Evolutionary conservation across 2,113 vertebrate species (phyloP).

Genomic region (Gobiocypris rarus): DNA sequence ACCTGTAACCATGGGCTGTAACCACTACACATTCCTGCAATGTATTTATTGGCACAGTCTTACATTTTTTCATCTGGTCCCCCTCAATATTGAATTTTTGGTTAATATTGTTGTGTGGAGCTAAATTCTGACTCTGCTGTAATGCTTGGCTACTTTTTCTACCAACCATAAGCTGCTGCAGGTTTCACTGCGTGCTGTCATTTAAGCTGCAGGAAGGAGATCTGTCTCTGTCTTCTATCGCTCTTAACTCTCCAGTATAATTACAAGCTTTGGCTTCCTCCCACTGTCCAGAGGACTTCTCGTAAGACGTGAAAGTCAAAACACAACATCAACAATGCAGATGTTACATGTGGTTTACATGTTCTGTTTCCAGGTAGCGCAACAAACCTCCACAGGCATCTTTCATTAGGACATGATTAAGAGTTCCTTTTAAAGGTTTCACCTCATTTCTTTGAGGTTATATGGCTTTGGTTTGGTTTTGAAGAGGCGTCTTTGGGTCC

Average conservation of each 20-base stretch:
- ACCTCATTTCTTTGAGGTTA: constrained; percentile 34
- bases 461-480: constrained; percentile 51
- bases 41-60: neutral
- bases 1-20: neutral
- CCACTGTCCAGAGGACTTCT: constrained; percentile 55
- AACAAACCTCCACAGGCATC: constrained; percentile 20
- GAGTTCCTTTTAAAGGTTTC: constrained; percentile 29
- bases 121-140: neutral
- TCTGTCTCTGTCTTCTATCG: constrained; percentile 57
- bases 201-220: constrained; percentile 45
- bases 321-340: constrained; percentile 24
- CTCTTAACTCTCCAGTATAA: constrained; percentile 68
- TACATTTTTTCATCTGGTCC: neutral
- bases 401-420: constrained; percentile 37
- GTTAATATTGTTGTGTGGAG: neutral
- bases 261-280: constrained; percentile 75
- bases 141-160: constrained; percentile 12
- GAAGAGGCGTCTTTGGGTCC: constrained; percentile 27
- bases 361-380: constrained; percentile 30
- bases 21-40: neutral
- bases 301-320: neutral
- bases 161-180: neutral
- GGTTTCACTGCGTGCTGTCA: constrained; percentile 30
- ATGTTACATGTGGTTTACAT: constrained; percentile 28
- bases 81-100: neutral